A percentile compares a stretch with the other conserved stretches of the same genome.
Conservation (phyloP, 2,113 vertebrate genomes). For the Nicator chloris region DNA sequence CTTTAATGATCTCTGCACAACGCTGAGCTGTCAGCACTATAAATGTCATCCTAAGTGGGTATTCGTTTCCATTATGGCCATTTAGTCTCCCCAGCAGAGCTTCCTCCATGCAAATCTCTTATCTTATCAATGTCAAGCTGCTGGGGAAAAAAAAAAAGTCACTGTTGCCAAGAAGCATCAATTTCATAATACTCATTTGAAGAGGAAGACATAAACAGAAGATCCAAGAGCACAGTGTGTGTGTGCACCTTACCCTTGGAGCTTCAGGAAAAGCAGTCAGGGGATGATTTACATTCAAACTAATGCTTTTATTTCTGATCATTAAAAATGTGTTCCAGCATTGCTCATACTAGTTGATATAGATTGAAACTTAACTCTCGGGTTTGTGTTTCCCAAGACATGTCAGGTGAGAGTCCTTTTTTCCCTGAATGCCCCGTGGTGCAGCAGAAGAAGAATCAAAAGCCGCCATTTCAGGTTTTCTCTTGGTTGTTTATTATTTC, state of each 20-base stretch:
- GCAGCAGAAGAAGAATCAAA: no score
- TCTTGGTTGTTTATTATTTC: no score
- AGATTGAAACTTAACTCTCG: no score
- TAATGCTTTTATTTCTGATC: neutral
- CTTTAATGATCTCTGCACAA: slow-evolving; percentile 7
- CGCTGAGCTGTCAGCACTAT: slow-evolving; percentile 14
- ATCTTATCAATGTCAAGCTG: neutral
- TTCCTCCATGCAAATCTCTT: neutral
- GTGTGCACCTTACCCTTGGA: neutral
- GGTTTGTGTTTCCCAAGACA: no score
- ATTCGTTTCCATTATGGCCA: slow-evolving; percentile 15
- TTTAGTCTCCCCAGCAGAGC: slow-evolving; percentile 4
- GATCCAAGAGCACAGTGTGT: neutral
- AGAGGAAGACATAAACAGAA: neutral
- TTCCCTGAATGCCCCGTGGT: no score
- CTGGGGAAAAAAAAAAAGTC: neutral
- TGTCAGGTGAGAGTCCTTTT: no score
- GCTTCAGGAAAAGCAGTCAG: neutral
- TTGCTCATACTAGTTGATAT: neutral
- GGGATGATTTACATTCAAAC: neutral
- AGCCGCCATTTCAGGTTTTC: no score
- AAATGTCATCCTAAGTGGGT: neutral
- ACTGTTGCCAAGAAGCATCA: neutral
- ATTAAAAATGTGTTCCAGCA: neutral
- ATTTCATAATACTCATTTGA: neutral